Evolutionary conservation across 1,140 invertebrate genomes (phyloP), one percentile per base, ranked within the genome.

Genomic region (Ceratina japonica): DNA sequence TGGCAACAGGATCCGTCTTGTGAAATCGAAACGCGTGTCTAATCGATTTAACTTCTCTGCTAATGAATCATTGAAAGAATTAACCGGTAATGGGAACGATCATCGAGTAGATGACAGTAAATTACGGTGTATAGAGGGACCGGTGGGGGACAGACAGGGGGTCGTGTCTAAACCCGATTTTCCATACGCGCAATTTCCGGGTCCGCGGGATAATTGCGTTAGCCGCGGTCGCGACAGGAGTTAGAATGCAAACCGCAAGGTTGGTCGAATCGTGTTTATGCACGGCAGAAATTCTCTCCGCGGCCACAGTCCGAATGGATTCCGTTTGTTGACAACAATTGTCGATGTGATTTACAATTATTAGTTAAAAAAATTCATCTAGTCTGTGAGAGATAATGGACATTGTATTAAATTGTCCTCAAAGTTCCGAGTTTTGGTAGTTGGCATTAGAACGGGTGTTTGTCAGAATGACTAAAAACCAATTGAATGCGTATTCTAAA

Each of bases 241-340:
- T 86, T 86, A 84, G 83, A 84, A 85, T 80, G 77, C 79, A 85
- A 86, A 82, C 84, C 84, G 80, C 84, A 79, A 86, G 80, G 80
- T 80, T 66, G 84, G 70, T 84, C 82, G 82, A 84, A 86, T 85
- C 71, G 79, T 84, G 80, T 82, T 85, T 81, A 81, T 75, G 84
- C 79, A 62, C 59, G 79, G 78, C 74, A 71, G 75, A 56, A 56
- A 73, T 64, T 75, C 24, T 69, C 49, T 44, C 52, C 77, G 22
- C 20, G 44, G 51, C 49, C 49, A 13, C 16, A n/a, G 54, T 24
- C 27, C 59, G 22, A 82, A 84, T 84, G 80, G 75, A 82, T 84
- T 61, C 27, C 70, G 66, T 44, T 44, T 44, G 37, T 44, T 44
- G 37, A 44, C 37, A 44, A 44, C 37, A 44, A 44, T 44, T 44